phyloP scores from a whole-genome alignment of 2,113 vertebrate species.

The Setophaga kirtlandii region DNA sequence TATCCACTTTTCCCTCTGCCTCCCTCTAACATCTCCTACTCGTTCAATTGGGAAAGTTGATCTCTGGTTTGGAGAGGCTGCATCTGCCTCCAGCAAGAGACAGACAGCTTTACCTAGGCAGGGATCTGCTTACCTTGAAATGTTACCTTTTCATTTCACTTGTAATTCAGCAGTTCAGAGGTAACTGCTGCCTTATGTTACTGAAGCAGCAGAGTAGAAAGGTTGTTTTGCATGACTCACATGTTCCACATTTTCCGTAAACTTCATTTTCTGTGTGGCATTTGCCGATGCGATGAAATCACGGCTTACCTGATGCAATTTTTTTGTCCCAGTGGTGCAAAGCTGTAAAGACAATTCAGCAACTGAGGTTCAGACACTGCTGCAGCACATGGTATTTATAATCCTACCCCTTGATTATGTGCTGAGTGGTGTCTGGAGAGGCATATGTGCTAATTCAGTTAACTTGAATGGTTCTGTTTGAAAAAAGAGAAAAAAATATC shows the following conservation, averaged over 20 bases:
- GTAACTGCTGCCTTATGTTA: background rate
- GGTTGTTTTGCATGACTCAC: background rate
- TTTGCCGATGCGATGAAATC: background rate
- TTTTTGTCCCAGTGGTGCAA: background rate
- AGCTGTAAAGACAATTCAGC: background rate
- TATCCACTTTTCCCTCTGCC: background rate
- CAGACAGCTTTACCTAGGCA: background rate
- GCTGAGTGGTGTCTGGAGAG: conserved; percentile 14
- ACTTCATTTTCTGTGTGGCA: background rate
- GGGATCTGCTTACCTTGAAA: background rate
- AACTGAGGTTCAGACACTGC: background rate
- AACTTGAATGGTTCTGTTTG: background rate
- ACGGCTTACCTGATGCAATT: background rate
- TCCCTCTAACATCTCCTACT: background rate
- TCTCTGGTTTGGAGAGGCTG: background rate
- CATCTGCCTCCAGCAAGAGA: background rate
- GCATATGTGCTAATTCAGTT: background rate
- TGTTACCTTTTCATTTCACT: background rate
- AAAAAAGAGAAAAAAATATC: background rate
- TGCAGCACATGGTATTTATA: background rate
- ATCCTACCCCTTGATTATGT: conserved; percentile 3
- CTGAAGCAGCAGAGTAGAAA: background rate
- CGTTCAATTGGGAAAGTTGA: background rate
- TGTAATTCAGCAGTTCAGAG: background rate
- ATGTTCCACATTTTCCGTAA: background rate